Percentiles rank a stretch among this genome's conserved stretches.
Evolutionary conservation across 2,113 vertebrate genomes (phyloP).

Genomic region (Argyrosomus japonicus): DNA sequence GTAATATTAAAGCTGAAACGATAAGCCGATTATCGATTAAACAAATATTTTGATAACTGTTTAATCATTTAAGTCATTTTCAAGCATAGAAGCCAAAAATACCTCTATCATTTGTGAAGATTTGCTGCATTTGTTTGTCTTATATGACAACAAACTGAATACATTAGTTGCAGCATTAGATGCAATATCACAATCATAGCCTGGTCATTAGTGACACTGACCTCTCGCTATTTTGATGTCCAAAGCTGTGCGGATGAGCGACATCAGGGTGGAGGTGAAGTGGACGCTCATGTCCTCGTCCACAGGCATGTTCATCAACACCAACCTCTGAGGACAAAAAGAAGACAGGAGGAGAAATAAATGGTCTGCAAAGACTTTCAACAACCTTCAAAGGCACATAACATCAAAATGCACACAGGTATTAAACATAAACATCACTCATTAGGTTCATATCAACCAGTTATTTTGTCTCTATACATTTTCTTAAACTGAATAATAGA

Average conservation of each 20-base stretch:
- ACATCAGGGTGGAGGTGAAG: constrained; percentile 98
- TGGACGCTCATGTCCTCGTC: constrained; percentile 97
- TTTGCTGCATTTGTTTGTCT: not conserved
- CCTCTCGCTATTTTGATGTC: constrained; percentile 99
- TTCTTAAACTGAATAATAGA: not conserved
- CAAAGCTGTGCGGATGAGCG: constrained; percentile 95
- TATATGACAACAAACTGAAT: not conserved
- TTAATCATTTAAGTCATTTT: not conserved
- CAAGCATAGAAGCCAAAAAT: not conserved
- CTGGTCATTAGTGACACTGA: constrained; percentile 55
- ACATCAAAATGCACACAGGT: not conserved
- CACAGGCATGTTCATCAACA: constrained; percentile 99
- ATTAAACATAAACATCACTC: not conserved
- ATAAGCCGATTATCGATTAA: not conserved
- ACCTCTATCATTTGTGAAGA: not conserved
- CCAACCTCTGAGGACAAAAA: constrained; percentile 89
- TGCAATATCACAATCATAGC: not conserved
- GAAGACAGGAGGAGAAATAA: not conserved
- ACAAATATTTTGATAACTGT: not conserved
- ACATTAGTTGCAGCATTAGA: not conserved
- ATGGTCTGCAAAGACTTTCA: no score
- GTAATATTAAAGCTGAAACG: not conserved
- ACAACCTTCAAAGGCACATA: not conserved
- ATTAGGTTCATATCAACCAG: not conserved
- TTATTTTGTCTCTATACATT: not conserved